These are phyloP conservation scores for Gambusia yucatana DNA, from an alignment of 2,797 vertebrate genomes.

Conservation along the genomic window DNA sequence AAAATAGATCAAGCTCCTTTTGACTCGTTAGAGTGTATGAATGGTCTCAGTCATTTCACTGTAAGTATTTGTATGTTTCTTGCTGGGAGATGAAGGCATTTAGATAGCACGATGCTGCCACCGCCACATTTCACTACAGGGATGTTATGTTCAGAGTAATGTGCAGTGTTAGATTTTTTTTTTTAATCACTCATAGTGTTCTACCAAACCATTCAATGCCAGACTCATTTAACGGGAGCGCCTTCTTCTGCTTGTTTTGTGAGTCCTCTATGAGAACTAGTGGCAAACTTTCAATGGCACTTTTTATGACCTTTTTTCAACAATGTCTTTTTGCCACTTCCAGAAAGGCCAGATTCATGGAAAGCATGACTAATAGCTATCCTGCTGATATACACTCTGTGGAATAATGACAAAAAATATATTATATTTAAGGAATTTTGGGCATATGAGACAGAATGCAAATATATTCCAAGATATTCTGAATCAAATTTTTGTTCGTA, in stretches of 20 bases:
- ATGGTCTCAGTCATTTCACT: not conserved
- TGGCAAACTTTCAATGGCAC: not conserved
- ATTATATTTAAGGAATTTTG: not conserved
- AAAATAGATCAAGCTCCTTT: not conserved
- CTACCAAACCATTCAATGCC: not conserved
- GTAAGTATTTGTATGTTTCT: not conserved
- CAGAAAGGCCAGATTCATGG: not conserved
- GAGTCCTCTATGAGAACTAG: not conserved
- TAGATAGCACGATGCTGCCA: not conserved
- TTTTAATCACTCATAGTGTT: not conserved
- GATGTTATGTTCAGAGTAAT: not conserved
- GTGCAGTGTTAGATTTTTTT: not conserved
- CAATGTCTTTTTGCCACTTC: not conserved
- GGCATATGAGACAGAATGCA: not conserved
- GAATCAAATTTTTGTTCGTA: not conserved
- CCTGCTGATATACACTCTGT: not conserved
- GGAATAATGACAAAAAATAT: not conserved
- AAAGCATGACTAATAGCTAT: not conserved
- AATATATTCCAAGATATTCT: not conserved
- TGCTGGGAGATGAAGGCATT: not conserved
- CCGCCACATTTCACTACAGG: not conserved
- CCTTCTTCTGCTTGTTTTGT: not conserved
- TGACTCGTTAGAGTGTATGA: not conserved
- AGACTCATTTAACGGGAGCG: not conserved
- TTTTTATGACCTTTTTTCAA: not conserved